phyloP scores from a whole-genome alignment of 2,888 invertebrate species.

The Exocentrus adspersus region DNA sequence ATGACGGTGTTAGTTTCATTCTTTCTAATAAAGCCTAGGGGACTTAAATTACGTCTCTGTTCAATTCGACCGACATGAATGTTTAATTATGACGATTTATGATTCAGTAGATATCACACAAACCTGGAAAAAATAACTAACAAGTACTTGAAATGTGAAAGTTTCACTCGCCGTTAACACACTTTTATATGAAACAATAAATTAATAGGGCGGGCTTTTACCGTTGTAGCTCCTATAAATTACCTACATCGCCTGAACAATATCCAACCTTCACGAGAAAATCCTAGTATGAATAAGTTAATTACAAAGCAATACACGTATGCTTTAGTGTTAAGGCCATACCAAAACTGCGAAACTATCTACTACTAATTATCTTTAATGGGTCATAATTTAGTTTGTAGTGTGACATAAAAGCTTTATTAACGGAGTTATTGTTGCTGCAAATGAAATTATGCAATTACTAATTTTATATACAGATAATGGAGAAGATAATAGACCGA shows the following conservation, averaged over 20 bases:
- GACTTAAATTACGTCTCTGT: too few relatives aligned
- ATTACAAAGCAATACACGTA: conserved; percentile 6
- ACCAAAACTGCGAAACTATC: conserved; percentile 4
- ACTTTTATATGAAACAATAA: not conserved
- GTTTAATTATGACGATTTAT: too few relatives aligned
- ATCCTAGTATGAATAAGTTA: conserved; percentile 7
- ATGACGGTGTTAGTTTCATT: too few relatives aligned
- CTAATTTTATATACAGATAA: conserved; percentile 4
- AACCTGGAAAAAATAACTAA: too few relatives aligned
- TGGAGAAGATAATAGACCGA: not conserved
- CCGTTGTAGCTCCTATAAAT: not conserved
- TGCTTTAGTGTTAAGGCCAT: conserved; percentile 8
- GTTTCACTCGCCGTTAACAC: not conserved
- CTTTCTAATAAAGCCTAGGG: too few relatives aligned
- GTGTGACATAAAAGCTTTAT: conserved; percentile 7
- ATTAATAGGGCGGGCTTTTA: not conserved
- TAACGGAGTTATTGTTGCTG: conserved; percentile 8
- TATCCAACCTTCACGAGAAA: not conserved
- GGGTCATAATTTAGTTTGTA: conserved; percentile 13
- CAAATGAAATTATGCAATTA: conserved; percentile 9
- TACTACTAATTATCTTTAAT: conserved; percentile 21
- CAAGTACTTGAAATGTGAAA: too few relatives aligned
- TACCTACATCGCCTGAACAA: not conserved
- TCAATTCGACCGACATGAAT: too few relatives aligned
- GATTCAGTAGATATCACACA: too few relatives aligned